Conservation (phyloP, 2,113 vertebrate species). For the Solea solea region DNA sequence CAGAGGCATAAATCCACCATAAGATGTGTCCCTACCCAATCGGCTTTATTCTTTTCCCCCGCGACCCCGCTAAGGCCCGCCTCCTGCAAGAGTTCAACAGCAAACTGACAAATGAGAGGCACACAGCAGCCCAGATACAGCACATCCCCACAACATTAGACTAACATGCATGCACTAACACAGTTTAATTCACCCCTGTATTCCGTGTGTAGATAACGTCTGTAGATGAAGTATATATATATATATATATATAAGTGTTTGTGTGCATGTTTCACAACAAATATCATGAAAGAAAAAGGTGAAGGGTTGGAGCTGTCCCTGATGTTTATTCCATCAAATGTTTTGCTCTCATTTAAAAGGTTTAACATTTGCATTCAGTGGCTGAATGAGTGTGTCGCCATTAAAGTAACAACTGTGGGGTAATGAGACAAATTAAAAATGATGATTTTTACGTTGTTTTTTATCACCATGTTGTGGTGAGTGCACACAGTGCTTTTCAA, state of each 20-base stretch:
- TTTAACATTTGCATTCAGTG: neutral
- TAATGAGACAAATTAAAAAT: neutral
- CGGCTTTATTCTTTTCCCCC: constrained; percentile 81
- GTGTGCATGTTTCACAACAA: neutral
- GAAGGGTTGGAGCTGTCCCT: neutral
- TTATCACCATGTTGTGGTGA: too few species aligned
- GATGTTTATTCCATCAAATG: neutral
- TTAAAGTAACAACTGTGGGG: neutral
- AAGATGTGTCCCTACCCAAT: constrained; percentile 83
- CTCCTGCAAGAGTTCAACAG: constrained; percentile 83
- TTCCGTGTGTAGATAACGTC: neutral
- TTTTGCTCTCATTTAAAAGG: neutral
- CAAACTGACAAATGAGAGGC: constrained; percentile 79
- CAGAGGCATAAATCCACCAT: constrained; percentile 78
- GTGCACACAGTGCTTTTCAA: too few species aligned
- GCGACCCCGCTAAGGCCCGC: constrained; percentile 81
- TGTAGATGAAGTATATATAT: neutral
- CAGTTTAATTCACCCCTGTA: constrained; percentile 14
- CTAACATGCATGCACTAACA: constrained; percentile 61
- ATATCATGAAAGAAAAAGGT: constrained; percentile 19
- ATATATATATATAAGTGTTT: neutral
- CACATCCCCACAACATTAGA: constrained; percentile 61
- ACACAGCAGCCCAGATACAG: constrained; percentile 74
- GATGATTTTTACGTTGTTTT: too few species aligned
- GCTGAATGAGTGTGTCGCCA: neutral